Evolutionary conservation across 1,140 invertebrate species (phyloP).

Genomic region (Delia radicum): DNA sequence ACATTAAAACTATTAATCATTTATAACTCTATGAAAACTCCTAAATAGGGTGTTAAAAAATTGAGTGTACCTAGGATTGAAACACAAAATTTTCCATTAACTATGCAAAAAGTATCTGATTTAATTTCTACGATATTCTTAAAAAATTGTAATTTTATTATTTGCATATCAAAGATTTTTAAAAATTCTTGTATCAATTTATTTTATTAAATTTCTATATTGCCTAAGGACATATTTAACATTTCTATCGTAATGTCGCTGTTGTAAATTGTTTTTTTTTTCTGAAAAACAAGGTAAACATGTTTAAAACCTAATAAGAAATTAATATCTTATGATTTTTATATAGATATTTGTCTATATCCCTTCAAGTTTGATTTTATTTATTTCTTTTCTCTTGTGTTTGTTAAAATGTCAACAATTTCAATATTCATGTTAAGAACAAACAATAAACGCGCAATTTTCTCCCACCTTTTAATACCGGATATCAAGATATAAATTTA

Average conservation of each 20-base stretch:
- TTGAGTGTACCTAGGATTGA: neutral
- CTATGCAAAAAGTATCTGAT: too few relatives aligned
- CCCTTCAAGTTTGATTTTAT: too few relatives aligned
- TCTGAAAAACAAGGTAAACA: too few relatives aligned
- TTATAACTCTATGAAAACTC: too few relatives aligned
- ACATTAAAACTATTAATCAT: slow-evolving; percentile 13
- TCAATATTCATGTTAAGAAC: too few relatives aligned
- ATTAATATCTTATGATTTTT: neutral
- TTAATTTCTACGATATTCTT: too few relatives aligned
- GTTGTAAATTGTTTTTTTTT: too few relatives aligned
- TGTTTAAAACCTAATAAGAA: neutral
- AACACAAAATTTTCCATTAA: neutral
- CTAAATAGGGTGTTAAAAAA: neutral
- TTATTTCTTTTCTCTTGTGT: neutral
- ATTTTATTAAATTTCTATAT: neutral
- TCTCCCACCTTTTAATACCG: neutral
- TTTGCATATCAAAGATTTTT: neutral
- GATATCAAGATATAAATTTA: neutral
- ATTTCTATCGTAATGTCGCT: too few relatives aligned
- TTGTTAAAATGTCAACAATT: neutral
- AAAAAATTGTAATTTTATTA: too few relatives aligned
- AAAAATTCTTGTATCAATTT: neutral
- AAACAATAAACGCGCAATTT: neutral
- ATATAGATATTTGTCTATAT: too few relatives aligned
- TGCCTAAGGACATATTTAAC: neutral